Base-by-base conservation (phyloP, 2,113 vertebrate genomes). In the Notechis scutatus region DNA sequence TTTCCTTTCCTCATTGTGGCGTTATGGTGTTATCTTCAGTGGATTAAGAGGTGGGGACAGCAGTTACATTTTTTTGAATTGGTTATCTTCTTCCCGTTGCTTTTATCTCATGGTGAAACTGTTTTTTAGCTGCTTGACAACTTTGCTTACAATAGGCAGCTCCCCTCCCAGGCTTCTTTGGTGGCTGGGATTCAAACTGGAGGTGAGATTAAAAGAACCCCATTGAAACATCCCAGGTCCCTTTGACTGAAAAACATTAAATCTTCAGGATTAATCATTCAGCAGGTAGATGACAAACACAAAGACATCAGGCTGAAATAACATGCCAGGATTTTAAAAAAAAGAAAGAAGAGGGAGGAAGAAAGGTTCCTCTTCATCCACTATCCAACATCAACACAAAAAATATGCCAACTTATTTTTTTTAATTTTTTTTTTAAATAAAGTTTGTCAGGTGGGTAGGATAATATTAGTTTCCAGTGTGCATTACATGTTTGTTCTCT, bases 311-410 rank as follows among this genome's bases (percentile, higher is more conserved):
- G 95, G 93, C 64, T 96, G 94, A 94, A 96, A 94, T 69, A 96
- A 88, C 14, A 57, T 95, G 86, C 94, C 92, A 90, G 88, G 89
- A 18, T 85, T 89, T 59, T 94, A 50, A 95, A 91, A 95, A 91
- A 88, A 93, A 45, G 93, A 96, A 93, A 95, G 94, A 94, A 94
- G 57, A 39, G 18, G 34, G 94, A 87, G 15, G n/a, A 74, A 87
- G 59, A 90, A 96, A 87, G 93, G 93, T 50, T 92, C 89, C 74
- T 92, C 85, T 93, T 92, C 92, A 93, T 91, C 50, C 34, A 39
- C 85, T 92, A 91, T 96, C 94, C 96, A 97, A 97, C 95, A 96
- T 55, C 91, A 97, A 96, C 94, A 97, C 5, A 42, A 42, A 94
- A 54, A 94, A 92, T 81, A 85, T 96, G 95, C 91, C 93, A 85